Base-by-base conservation (phyloP, 2,797 vertebrate species). In the Notolepis coatsorum region DNA sequence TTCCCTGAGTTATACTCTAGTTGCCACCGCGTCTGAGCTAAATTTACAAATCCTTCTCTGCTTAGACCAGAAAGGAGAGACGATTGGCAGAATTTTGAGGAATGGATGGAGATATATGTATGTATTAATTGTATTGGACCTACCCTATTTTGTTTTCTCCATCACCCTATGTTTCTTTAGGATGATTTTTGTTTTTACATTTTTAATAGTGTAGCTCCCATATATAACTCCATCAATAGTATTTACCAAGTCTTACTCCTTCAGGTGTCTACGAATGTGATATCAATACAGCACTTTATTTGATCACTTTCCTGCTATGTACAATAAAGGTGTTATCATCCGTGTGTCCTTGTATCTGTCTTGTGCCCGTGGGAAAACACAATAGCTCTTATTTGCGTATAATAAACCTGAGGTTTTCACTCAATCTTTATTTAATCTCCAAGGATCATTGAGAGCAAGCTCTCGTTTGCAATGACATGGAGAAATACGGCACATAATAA, bases 281-380 rank as follows among this genome's bases (percentile, higher is more conserved):
- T 62, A 65, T 74, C 69, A 58, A 21, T 75, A 57, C 38, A 49
- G 79, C 86, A 82, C 83, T 86, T 86, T 85, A 83, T 77, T 47
- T 77, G 75, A 68, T 59, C 74, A 49, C 3, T 20, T 71, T 81
- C 51, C 57, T 73, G 65, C 64, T 73, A 24, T 63, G 56, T 82
- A 86, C 79, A 84, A 88, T 90, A 82, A 89, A 88, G 71, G 17
- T 17, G 4, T n/a, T 41, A 61, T 64, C 66, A 79, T 46, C 39
- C 35, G 4, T 8, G 50, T 61, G 75, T 65, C 13, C 74, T 68
- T 75, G 50, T 53, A 9, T 28, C 15, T 48, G 33, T 58, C 31
- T 56, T 5, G 0, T 52, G 33, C 42, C 15, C 31, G 18, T 33
- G 27, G 15, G n/a, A n/a, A 51, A 31, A 15, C 20, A 38, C 28